Evolutionary conservation across 1,140 invertebrate species (phyloP).

Genomic region (Lanistes nyassanus): DNA sequence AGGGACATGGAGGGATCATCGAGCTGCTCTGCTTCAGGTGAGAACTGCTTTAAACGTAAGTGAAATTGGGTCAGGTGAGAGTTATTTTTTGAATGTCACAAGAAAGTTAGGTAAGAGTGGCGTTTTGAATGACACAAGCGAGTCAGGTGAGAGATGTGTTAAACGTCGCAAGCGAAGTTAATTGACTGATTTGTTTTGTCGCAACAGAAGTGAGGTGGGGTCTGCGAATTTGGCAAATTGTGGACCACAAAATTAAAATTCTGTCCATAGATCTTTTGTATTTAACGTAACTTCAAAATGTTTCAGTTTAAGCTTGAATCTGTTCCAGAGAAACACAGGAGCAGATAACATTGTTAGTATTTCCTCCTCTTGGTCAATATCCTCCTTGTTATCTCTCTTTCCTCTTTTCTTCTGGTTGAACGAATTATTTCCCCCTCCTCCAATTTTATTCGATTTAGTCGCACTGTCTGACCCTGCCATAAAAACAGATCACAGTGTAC

Average conservation of each 20-base stretch:
- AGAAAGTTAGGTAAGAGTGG: too few species aligned
- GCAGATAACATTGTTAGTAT: too few species aligned
- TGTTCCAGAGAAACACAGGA: too few species aligned
- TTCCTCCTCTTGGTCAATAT: too few species aligned
- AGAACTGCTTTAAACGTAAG: too few species aligned
- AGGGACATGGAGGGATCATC: constrained; percentile 60
- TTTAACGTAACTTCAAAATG: too few species aligned
- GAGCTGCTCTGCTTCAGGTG: constrained; percentile 32
- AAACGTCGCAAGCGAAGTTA: not conserved
- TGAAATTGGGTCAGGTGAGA: not conserved
- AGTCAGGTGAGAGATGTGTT: not conserved
- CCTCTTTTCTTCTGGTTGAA: too few species aligned
- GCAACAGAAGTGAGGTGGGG: not conserved
- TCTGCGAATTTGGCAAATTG: not conserved
- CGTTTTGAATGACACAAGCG: not conserved
- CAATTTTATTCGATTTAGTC: not conserved
- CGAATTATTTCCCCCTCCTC: not conserved
- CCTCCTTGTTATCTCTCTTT: too few species aligned
- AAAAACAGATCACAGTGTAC: not conserved
- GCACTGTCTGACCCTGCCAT: not conserved
- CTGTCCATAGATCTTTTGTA: too few species aligned
- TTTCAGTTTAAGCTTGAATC: too few species aligned
- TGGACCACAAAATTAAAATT: not conserved
- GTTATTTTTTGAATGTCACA: too few species aligned
- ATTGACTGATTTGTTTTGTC: not conserved